These are phyloP conservation scores for Sitodiplosis mosellana DNA, from an alignment of 1,140 invertebrate genomes.

Conservation along the genomic window DNA sequence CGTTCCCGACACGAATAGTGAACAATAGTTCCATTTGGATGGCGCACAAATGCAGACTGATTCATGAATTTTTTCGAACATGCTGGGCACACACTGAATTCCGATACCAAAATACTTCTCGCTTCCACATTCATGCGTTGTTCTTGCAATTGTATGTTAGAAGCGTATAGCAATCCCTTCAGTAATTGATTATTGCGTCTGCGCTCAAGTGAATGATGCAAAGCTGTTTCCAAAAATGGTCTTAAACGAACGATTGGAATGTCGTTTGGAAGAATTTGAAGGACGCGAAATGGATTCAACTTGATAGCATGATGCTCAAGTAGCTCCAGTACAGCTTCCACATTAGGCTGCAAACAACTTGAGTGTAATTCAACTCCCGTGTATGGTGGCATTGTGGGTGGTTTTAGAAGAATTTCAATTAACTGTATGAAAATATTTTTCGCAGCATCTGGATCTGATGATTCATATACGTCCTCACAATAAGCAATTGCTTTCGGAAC, in stretches of 20 bases:
- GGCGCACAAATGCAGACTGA: constrained; percentile 79
- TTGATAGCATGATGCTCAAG: constrained; percentile 64
- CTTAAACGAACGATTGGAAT: constrained; percentile 53
- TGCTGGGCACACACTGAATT: constrained; percentile 72
- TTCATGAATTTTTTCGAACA: constrained; percentile 85
- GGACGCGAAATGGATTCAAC: constrained; percentile 57
- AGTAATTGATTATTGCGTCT: constrained; percentile 55
- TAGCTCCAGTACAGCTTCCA: constrained; percentile 56
- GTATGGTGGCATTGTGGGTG: constrained; percentile 28
- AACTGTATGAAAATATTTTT: constrained; percentile 39
- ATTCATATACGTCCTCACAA: constrained; percentile 50
- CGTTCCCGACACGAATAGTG: constrained; percentile 64
- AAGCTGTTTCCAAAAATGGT: constrained; percentile 55
- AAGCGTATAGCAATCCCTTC: constrained; percentile 63
- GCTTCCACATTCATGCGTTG: constrained; percentile 61
- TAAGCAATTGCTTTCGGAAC: constrained; percentile 64
- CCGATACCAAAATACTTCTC: constrained; percentile 62
- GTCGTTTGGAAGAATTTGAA: constrained; percentile 46
- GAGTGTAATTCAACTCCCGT: constrained; percentile 36
- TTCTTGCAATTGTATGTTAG: constrained; percentile 64
- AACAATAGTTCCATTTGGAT: constrained; percentile 80
- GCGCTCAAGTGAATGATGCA: constrained; percentile 52
- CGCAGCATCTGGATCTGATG: constrained; percentile 20
- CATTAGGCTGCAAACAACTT: constrained; percentile 38
- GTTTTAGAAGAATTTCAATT: constrained; percentile 43